Evolutionary conservation across 2,113 vertebrate genomes (phyloP).

Genomic region (Ahaetulla prasina): DNA sequence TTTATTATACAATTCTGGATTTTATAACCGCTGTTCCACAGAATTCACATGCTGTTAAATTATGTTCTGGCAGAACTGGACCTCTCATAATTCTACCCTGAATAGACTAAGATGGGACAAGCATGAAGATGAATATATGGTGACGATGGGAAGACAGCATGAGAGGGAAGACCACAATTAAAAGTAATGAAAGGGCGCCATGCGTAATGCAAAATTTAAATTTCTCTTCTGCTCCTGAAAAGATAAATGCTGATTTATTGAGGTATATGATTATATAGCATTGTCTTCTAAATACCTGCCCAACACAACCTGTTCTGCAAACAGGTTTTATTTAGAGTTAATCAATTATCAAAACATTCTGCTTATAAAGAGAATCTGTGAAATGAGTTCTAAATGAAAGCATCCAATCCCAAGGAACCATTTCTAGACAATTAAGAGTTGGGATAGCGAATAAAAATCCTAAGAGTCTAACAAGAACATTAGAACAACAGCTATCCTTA

Average conservation of each 20-base stretch:
- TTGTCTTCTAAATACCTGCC: background rate
- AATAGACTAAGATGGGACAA: background rate
- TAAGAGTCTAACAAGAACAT: too few species aligned
- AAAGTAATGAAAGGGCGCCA: background rate
- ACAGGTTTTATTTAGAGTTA: constrained; percentile 23
- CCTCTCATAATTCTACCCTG: background rate
- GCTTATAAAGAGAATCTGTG: background rate
- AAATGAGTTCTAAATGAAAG: background rate
- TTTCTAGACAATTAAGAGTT: background rate
- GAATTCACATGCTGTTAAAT: background rate
- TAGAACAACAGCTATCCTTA: background rate
- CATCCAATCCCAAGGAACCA: background rate
- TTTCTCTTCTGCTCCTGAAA: background rate
- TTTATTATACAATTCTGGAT: background rate
- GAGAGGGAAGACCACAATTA: background rate
- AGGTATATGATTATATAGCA: background rate
- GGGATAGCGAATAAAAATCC: background rate
- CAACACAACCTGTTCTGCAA: constrained; percentile 34
- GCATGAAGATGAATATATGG: background rate
- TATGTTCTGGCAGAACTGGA: background rate
- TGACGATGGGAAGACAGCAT: background rate
- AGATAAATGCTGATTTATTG: background rate
- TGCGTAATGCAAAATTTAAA: background rate
- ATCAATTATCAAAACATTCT: constrained; percentile 16
- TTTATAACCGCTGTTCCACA: background rate